Evolutionary conservation across 92 coral and sea anemone genomes (phyloP).

Genomic region (Paragorgia papillata): DNA sequence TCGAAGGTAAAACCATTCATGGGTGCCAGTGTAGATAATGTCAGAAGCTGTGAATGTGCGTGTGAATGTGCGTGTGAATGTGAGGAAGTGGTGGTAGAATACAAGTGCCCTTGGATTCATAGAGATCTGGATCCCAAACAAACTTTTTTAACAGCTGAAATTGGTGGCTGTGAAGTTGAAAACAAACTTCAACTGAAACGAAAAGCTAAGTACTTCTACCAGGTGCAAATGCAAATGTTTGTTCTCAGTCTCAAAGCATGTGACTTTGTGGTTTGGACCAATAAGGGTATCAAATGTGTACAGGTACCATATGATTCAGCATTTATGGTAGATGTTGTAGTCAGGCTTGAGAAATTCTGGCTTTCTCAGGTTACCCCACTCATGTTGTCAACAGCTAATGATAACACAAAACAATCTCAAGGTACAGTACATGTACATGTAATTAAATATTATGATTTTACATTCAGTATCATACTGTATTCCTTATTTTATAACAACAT

Average conservation of each 20-base stretch:
- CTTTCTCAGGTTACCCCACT: neutral
- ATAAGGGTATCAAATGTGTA: neutral
- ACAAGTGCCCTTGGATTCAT: slow-evolving; percentile 6
- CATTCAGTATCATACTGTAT: no score
- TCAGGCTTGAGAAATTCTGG: neutral
- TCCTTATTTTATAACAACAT: no score
- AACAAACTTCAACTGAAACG: neutral
- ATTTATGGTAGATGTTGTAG: neutral
- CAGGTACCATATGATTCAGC: neutral
- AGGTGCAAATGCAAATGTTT: slow-evolving; percentile 34
- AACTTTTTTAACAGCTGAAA: neutral
- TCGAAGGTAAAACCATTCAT: slow-evolving; percentile 3
- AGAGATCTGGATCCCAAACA: neutral
- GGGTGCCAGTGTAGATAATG: slow-evolving; percentile 7
- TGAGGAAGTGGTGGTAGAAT: neutral
- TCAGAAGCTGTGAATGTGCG: slow-evolving; percentile 15
- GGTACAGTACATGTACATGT: no score
- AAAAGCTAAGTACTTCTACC: slow-evolving; percentile 6
- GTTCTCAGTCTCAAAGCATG: slow-evolving; percentile 4
- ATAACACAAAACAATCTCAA: no score
- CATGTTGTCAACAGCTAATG: neutral
- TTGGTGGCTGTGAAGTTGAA: neutral
- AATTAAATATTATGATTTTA: no score
- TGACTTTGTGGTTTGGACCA: slow-evolving; percentile 29
- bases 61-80: neutral